Percentiles rank a stretch among this genome's conserved stretches.
Evolutionary conservation across 2,888 invertebrate genomes (phyloP).

Genomic region (Melanargia galathea): DNA sequence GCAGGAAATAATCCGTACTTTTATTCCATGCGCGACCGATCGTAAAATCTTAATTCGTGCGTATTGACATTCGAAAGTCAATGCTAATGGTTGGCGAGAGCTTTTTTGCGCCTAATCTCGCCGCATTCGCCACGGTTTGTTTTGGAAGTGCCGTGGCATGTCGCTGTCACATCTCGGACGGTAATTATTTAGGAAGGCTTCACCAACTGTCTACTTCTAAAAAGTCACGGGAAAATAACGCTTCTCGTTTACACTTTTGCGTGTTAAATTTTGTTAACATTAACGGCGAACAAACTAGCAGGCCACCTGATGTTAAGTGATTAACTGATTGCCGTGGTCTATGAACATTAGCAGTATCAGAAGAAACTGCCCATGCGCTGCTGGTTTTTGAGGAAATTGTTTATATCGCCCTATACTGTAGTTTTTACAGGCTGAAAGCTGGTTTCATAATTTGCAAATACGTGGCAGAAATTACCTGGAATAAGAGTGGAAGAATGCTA

Average conservation of each 20-base stretch:
- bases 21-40: constrained; percentile 46
- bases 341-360: no score
- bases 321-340: no score
- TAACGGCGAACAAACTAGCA: no score
- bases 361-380: no score
- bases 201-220: constrained; percentile 58
- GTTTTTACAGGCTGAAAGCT: no score
- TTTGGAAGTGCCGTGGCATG: constrained; percentile 62
- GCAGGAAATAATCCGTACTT: constrained; percentile 27
- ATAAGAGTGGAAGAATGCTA: no score
- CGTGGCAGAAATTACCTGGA: no score
- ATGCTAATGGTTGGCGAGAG: constrained; percentile 73
- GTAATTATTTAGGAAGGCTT: constrained; percentile 76
- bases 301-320: no score
- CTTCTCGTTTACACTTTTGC: background rate
- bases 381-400: no score
- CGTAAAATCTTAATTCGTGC: constrained; percentile 74
- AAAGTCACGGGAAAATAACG: constrained; percentile 48
- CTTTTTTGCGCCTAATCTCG: constrained; percentile 77
- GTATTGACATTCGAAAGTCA: constrained; percentile 77
- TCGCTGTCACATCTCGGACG: constrained; percentile 69
- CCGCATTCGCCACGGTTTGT: constrained; percentile 72
- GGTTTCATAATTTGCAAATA: no score
- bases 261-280: no score
- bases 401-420: no score